phyloP scores from a whole-genome alignment of 2,888 invertebrate genomes.

The Volucella inflata region DNA sequence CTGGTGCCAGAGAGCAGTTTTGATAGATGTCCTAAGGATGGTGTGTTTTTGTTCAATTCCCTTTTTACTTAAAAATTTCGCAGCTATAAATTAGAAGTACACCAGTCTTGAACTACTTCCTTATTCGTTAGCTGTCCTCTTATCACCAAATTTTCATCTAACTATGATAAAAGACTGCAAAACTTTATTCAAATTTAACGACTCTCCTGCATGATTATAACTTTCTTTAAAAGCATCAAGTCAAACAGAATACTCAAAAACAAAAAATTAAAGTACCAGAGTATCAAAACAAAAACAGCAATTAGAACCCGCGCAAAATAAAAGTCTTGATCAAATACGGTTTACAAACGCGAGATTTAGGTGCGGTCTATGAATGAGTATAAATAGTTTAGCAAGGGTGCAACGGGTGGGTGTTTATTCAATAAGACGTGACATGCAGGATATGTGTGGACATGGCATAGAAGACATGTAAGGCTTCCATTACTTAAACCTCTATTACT shows the following conservation, averaged over 20 bases:
- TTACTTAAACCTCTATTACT: neutral
- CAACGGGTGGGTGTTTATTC: conserved; percentile 56
- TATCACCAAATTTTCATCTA: too few relatives aligned
- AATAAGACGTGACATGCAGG: conserved; percentile 40
- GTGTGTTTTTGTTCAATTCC: too few relatives aligned
- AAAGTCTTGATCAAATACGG: conserved; percentile 25
- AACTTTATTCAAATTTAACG: too few relatives aligned
- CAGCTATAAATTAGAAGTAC: too few relatives aligned
- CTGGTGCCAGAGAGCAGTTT: too few relatives aligned
- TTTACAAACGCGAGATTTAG: conserved; percentile 54
- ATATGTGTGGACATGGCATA: conserved; percentile 22
- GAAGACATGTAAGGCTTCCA: conserved; percentile 2
- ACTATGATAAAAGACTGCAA: too few relatives aligned
- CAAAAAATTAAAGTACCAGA: neutral
- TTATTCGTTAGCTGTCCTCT: too few relatives aligned
- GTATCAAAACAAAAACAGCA: conserved; percentile 1
- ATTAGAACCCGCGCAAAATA: conserved; percentile 1
- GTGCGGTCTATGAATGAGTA: conserved; percentile 50
- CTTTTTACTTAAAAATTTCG: too few relatives aligned
- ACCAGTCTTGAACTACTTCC: too few relatives aligned
- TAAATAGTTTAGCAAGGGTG: conserved; percentile 40
- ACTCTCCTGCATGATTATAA: neutral
- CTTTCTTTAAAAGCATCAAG: neutral
- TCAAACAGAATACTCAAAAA: conserved; percentile 12
- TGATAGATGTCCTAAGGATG: too few relatives aligned